Evolutionary conservation across 2,797 vertebrate genomes (phyloP), one percentile per base, ranked within the genome.

Genomic region (Amphiprion clarkii): DNA sequence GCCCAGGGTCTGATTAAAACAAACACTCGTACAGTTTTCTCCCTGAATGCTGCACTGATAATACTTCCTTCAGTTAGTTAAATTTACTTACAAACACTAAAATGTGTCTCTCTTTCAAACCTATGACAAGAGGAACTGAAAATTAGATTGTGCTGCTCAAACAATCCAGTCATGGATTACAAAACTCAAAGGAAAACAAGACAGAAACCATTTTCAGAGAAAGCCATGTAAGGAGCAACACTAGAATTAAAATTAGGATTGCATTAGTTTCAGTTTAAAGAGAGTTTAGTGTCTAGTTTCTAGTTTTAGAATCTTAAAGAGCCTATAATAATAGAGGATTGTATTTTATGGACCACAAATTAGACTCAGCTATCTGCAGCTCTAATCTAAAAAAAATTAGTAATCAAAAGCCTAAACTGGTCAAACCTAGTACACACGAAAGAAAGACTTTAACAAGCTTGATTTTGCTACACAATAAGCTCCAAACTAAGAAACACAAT

Each of bases 1-100:
- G 75, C 81, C 85, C 85, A 87, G 80, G 52, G 88, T 90, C 87
- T 56, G 66, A 79, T 56, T 54, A 51, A 67, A 78, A 48, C 14
- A 76, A 81, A 71, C 8, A 67, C 64, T 69, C 27, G 25, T 1
- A 51, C 40, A 49, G 11, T 67, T 79, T 69, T 62, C 42, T 53
- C 36, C 61, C 39, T 6, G 1, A 27, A 72, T 29, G 16, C 3
- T 16, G 16, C 44, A 62, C 39, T 49, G 52, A 25, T 2, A 21
- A 56, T 9, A 68, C 52, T 57, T 76, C 54, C 46, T 69, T 67
- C 12, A 9, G 58, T 31, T 44, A 48, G 31, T 73, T 46, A 12
- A 19, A 72, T 63, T 61, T 69, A 76, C 17, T 61, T 57, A 72
- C 4, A 46, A 59, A 19, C 44, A 21, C 1, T 14, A 60, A 51